Conservation (phyloP, 2,113 vertebrate genomes). For the Podilymbus podiceps region DNA sequence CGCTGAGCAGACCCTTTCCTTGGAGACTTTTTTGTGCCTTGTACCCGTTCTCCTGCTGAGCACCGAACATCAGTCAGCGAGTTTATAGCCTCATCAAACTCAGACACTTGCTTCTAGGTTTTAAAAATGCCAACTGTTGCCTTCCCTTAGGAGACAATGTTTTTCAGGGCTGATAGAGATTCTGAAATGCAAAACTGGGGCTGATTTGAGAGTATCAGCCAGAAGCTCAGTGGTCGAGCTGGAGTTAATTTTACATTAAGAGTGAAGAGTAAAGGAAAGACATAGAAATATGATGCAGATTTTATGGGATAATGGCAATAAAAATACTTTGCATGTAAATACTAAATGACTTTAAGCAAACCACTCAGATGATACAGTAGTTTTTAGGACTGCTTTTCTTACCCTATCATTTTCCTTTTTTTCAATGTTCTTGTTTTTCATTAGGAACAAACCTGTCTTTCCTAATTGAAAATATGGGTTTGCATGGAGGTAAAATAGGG, state of each 20-base stretch:
- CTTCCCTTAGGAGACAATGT: background rate
- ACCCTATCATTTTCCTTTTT: background rate
- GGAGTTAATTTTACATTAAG: constrained; percentile 41
- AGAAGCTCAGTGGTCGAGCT: constrained; percentile 8
- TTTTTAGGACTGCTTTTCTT: background rate
- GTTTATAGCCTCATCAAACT: constrained; percentile 37
- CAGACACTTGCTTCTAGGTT: background rate
- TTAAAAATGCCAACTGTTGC: constrained; percentile 39
- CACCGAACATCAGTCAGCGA: background rate
- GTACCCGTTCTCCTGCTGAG: background rate
- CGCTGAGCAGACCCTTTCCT: constrained; percentile 4
- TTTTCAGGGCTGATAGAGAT: background rate
- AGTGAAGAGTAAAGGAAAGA: background rate
- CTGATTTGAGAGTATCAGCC: background rate
- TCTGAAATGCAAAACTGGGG: constrained; percentile 6
- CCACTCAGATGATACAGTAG: background rate
- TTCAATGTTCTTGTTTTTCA: background rate
- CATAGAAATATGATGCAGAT: background rate
- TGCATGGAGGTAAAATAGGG: background rate
- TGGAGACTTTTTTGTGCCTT: constrained; percentile 1
- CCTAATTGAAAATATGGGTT: background rate
- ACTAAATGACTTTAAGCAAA: background rate
- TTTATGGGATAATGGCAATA: background rate
- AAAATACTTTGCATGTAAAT: background rate
- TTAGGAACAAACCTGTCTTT: background rate